phyloP scores from a whole-genome alignment of 2,797 vertebrate genomes.

The Semaprochilodus insignis region DNA sequence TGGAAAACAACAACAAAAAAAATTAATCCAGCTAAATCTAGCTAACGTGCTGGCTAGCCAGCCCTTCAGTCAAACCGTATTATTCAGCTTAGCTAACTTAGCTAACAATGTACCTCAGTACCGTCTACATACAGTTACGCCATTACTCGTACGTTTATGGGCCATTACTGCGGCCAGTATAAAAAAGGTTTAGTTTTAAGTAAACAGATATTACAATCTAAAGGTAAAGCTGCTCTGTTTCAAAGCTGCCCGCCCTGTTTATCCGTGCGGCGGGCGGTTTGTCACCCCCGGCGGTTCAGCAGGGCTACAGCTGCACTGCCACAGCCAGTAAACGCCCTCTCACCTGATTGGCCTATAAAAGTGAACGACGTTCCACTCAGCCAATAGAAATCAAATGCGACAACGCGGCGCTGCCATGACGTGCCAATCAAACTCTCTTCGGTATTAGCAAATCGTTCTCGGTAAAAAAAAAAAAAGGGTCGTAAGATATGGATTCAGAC shows the following conservation, averaged over 20 bases:
- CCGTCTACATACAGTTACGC: neutral
- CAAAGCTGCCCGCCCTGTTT: neutral
- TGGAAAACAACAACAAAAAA: too few relatives aligned
- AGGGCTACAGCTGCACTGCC: neutral
- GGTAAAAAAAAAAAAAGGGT: neutral
- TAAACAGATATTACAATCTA: neutral
- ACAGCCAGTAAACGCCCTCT: neutral
- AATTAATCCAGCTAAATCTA: neutral
- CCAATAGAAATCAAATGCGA: constrained; percentile 5
- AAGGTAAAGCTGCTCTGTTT: too few relatives aligned
- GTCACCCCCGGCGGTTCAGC: neutral
- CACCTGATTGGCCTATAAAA: neutral
- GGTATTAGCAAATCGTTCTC: neutral
- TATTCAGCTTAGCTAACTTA: neutral
- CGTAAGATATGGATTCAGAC: too few relatives aligned
- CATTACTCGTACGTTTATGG: neutral
- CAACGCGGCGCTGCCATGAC: neutral
- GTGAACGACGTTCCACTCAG: neutral
- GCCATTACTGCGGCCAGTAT: neutral
- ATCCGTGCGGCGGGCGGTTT: neutral
- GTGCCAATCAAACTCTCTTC: neutral
- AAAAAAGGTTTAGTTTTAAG: neutral
- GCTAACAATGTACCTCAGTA: neutral
- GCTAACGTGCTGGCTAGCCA: neutral
- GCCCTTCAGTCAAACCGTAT: neutral